Evolutionary conservation across 2,113 vertebrate genomes (phyloP), one percentile per base, ranked within the genome.

Genomic region (Pseudorasbora parva): DNA sequence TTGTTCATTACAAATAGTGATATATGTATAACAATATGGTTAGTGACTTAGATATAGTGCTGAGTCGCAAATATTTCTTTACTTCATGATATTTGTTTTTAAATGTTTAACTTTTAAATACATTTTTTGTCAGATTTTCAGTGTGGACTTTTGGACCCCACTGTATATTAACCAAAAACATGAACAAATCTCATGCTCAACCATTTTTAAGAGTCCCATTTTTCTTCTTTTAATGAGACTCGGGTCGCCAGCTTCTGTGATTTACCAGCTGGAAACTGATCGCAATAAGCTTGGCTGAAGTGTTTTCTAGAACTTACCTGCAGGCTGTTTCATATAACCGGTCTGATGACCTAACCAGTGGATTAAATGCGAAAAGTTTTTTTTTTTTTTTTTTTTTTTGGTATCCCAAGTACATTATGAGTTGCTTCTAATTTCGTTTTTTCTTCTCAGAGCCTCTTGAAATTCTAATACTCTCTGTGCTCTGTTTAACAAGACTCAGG

Each of bases 401-500:
- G 0, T 51, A 25, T 64, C 7, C 0, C n/a, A 14, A 69, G 37
- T 71, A 17, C 37, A 33, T 54, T 9, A 11, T 30, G 12, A 72
- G 8, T 23, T 64, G 25, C 6, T 83, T 45, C 23, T 78, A 49
- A 72, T 60, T 60, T 54, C 73, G 66, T 71, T 82, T 82, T 41
- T 33, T 73, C 11, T 45, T 83, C 11, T 30, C 30, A 71, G 59
- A 78, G 47, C 74, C 49, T 84, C 37, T 84, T 69, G 54, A 72
- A 72, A 49, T 80, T 73, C 66, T 69, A 71, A 69, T 69, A 49
- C 62, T 47, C 8, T 33, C 43, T 51, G 21, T 79, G 68, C 83
- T 84, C 75, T 60, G 75, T 84, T 84, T 59, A 84, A 71, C 82
- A 71, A 25, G 74, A 71, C 33, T 71, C 49, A 5, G 25, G 19